Conservation (phyloP, 2,888 invertebrate genomes). For the Acrobasis consociella region DNA sequence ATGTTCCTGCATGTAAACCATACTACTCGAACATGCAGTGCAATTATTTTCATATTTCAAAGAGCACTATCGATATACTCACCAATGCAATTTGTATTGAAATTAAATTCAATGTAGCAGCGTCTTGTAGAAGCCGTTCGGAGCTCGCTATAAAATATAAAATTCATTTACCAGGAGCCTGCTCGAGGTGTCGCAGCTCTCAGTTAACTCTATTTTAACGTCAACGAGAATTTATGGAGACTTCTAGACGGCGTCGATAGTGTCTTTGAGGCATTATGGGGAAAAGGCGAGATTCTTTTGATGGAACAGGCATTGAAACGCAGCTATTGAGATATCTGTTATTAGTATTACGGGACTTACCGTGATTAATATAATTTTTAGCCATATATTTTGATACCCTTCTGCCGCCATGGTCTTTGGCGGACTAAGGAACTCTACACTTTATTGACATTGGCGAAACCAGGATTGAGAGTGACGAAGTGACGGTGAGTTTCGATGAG, state of each 20-base stretch:
- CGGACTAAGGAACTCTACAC: no score
- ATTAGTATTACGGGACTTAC: no score
- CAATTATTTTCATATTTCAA: background rate
- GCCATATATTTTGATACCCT: no score
- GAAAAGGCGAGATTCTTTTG: background rate
- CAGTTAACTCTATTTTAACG: slow-evolving; percentile 17
- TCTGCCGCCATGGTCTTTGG: no score
- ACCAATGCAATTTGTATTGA: slow-evolving; percentile 19
- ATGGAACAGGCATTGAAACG: background rate
- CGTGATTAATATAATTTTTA: no score
- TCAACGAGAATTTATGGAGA: slow-evolving; percentile 9
- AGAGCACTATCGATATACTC: background rate
- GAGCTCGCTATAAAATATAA: background rate
- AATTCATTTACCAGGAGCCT: slow-evolving; percentile 13
- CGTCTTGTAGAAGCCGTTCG: slow-evolving; percentile 16
- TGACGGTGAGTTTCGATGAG: no score
- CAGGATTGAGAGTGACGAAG: no score
- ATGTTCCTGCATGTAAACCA: no score
- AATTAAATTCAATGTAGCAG: slow-evolving; percentile 15
- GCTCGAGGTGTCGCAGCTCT: slow-evolving; percentile 13
- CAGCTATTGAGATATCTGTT: no score
- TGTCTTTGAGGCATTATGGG: slow-evolving; percentile 5
- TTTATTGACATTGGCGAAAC: no score
- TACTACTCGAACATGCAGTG: background rate
- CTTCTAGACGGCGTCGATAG: slow-evolving; percentile 6